These are phyloP conservation scores for Dreissena polymorpha DNA, from an alignment of 1,140 invertebrate genomes.

Conservation along the genomic window DNA sequence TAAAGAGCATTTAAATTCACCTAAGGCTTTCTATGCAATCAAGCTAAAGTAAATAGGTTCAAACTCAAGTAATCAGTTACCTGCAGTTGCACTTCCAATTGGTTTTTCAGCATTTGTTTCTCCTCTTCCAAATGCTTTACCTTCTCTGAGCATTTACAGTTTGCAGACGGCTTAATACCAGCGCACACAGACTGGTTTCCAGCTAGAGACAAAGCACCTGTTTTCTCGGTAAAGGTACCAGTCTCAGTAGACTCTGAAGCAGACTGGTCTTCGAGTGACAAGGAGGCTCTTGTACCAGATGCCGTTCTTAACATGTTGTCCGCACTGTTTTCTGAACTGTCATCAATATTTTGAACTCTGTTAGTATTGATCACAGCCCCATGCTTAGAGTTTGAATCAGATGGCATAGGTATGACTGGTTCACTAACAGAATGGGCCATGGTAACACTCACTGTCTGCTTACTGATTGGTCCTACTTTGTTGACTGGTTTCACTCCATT, in stretches of 20 bases:
- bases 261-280: slow-evolving; percentile 1
- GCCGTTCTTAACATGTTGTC: too few species aligned
- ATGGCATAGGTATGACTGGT: background rate
- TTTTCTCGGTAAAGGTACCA: slow-evolving; percentile 16
- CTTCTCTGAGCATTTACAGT: slow-evolving; percentile 44
- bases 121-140: slow-evolving; percentile 60
- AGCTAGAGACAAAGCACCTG: background rate
- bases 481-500: slow-evolving; percentile 49
- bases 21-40: too few species aligned
- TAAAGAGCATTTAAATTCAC: too few species aligned
- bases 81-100: slow-evolving; percentile 75
- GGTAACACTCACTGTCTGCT: background rate
- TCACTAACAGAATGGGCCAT: slow-evolving; percentile 45
- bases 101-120: slow-evolving; percentile 56
- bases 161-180: background rate
- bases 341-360: slow-evolving; percentile 2
- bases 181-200: slow-evolving; percentile 5
- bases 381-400: background rate
- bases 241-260: slow-evolving; percentile 5
- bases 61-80: slow-evolving; percentile 53
- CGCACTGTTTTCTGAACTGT: slow-evolving; percentile 7
- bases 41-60: too few species aligned
- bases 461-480: slow-evolving; percentile 48
- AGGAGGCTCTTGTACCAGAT: background rate
- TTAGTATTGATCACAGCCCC: too few species aligned